Evolutionary conservation across 2,797 vertebrate genomes (phyloP).

Genomic region (Urosaurus nigricauda): DNA sequence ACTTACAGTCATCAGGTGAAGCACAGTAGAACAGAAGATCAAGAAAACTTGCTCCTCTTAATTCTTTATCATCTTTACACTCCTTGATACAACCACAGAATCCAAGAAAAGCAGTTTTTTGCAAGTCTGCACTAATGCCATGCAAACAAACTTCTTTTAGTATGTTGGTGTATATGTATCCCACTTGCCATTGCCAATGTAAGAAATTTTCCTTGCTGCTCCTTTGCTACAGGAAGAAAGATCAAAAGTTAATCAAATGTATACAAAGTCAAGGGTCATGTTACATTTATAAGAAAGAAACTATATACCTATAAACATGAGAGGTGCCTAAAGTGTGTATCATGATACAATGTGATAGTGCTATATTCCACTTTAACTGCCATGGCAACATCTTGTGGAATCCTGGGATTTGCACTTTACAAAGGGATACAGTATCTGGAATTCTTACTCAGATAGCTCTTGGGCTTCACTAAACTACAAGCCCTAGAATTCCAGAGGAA

Average conservation of each 20-base stretch:
- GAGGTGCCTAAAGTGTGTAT: neutral
- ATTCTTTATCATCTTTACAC: constrained; percentile 24
- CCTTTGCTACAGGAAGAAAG: constrained; percentile 56
- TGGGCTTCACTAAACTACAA: too few species aligned
- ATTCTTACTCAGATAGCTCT: too few species aligned
- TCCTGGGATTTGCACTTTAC: too few species aligned
- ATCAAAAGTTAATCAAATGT: constrained; percentile 26
- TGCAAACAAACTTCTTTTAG: constrained; percentile 71
- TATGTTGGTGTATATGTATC: constrained; percentile 58
- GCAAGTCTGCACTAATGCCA: constrained; percentile 64
- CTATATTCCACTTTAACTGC: too few species aligned
- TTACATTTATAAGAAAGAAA: neutral
- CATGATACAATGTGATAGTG: too few species aligned
- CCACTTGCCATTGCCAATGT: constrained; percentile 63
- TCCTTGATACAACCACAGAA: constrained; percentile 53
- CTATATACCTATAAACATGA: neutral
- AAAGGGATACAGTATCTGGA: too few species aligned
- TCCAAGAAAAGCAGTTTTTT: constrained; percentile 73
- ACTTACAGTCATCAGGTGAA: constrained; percentile 62
- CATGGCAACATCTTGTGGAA: too few species aligned
- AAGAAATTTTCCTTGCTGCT: neutral
- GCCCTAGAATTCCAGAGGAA: too few species aligned
- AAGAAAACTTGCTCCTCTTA: constrained; percentile 55
- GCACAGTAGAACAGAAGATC: constrained; percentile 65
- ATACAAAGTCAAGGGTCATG: neutral